phyloP scores from a whole-genome alignment of 2,888 invertebrate genomes.

The Thyatira batis region DNA sequence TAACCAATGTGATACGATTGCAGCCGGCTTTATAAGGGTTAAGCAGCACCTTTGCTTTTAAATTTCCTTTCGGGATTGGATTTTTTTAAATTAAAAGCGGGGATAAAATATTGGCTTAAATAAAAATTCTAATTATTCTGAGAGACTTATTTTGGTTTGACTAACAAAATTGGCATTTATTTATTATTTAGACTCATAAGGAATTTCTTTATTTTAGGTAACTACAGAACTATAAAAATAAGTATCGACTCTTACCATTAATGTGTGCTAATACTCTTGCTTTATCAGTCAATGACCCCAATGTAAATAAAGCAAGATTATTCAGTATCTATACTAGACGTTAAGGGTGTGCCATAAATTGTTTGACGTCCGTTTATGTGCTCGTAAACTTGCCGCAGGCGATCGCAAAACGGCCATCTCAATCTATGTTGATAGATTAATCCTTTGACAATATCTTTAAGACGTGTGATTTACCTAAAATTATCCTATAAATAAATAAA shows the following conservation, averaged over 20 bases:
- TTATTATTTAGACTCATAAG: no score
- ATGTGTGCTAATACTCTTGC: no score
- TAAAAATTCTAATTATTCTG: no score
- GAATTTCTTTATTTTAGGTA: no score
- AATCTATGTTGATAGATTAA: background rate
- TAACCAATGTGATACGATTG: background rate
- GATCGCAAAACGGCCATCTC: background rate
- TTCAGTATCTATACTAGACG: background rate
- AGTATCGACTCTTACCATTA: no score
- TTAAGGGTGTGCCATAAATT: background rate
- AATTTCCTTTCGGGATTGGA: background rate
- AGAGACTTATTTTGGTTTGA: no score
- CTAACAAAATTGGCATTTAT: no score
- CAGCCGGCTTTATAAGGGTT: background rate
- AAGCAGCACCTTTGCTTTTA: background rate
- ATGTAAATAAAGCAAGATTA: background rate
- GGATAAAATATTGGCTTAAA: no score
- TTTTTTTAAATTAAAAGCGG: background rate
- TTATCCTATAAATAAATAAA: no score
- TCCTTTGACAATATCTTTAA: background rate
- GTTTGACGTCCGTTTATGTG: constrained; percentile 1
- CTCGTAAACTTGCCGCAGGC: background rate
- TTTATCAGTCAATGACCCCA: background rate
- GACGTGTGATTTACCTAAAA: background rate
- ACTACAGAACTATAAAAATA: no score